A percentile compares a stretch with the other conserved stretches of the same genome.
These are phyloP conservation scores for Ancistrus triradiatus DNA, from an alignment of 2,113 vertebrate genomes.

Conservation along the genomic window DNA sequence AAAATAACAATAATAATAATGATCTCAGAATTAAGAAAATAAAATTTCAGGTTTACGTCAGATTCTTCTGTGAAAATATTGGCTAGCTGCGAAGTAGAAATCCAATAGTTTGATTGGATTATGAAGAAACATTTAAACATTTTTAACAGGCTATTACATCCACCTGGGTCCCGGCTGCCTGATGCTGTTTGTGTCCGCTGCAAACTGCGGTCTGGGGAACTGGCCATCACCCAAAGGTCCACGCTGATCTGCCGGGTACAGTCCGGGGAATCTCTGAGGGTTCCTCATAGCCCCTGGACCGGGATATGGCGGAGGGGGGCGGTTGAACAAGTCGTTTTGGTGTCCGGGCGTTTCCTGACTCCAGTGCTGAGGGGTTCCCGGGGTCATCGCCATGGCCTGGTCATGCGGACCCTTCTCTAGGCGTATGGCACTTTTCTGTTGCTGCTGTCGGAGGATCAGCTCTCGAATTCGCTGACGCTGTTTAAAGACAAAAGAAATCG, in stretches of 20 bases:
- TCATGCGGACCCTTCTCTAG: slow-evolving; percentile 84
- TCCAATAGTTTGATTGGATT: too few relatives aligned
- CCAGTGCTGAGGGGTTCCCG: slow-evolving; percentile 77
- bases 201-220: slow-evolving; percentile 73
- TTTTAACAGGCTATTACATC: too few relatives aligned
- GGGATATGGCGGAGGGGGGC: slow-evolving; percentile 93
- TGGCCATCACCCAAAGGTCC: slow-evolving; percentile 79
- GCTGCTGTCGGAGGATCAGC: slow-evolving; percentile 89
- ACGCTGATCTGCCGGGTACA: slow-evolving; percentile 78
- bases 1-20: too few relatives aligned
- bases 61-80: too few relatives aligned
- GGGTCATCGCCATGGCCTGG: slow-evolving; percentile 54
- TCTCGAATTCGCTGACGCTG: slow-evolving; percentile 91
- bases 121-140: too few relatives aligned
- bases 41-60: too few relatives aligned
- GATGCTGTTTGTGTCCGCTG: slow-evolving; percentile 72
- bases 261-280: slow-evolving; percentile 72
- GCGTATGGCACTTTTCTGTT: slow-evolving; percentile 85
- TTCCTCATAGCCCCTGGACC: slow-evolving; percentile 81
- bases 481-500: not conserved
- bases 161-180: slow-evolving; percentile 86
- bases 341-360: slow-evolving; percentile 76
- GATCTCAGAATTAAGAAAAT: too few relatives aligned
- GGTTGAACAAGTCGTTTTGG: slow-evolving; percentile 75
- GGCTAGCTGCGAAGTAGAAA: too few relatives aligned